A percentile compares a stretch with the other conserved stretches of the same genome.
phyloP scores from a whole-genome alignment of 1,140 invertebrate genomes.

The Drosophila lowei region DNA sequence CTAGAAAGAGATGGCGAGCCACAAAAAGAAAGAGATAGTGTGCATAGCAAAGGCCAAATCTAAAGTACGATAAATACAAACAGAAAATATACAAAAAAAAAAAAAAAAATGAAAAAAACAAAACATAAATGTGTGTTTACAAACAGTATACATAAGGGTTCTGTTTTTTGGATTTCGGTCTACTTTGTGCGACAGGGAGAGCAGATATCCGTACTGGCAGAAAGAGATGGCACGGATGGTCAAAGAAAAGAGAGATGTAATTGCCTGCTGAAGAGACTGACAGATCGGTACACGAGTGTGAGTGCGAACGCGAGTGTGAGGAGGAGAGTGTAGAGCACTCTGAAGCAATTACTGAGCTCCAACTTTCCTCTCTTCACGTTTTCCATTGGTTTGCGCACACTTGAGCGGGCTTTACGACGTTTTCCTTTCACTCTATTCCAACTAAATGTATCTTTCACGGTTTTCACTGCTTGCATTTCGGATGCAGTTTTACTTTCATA shows the following conservation, averaged over 20 bases:
- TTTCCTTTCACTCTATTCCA: too few relatives aligned
- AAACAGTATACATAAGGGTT: conserved; percentile 35
- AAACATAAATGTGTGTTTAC: conserved; percentile 25
- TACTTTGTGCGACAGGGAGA: conserved; percentile 19
- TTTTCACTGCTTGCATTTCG: background rate
- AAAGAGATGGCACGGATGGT: too few relatives aligned
- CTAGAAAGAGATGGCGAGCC: background rate
- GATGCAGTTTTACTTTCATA: conserved; percentile 8
- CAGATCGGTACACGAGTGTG: background rate
- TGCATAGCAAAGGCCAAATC: conserved; percentile 68
- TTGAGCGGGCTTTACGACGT: too few relatives aligned
- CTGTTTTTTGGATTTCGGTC: conserved; percentile 34
- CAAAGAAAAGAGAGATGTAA: too few relatives aligned
- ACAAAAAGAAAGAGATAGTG: conserved; percentile 14
- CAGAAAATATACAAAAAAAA: conserved; percentile 10
- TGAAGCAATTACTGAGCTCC: background rate
- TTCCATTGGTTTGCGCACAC: background rate
- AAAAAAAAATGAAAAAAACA: background rate
- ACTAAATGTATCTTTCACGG: too few relatives aligned
- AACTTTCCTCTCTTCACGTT: background rate
- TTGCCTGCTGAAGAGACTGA: background rate
- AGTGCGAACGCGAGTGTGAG: too few relatives aligned
- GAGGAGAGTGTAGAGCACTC: background rate
- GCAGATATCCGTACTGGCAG: background rate
- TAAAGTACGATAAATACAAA: conserved; percentile 68